phyloP scores from a whole-genome alignment of 1,140 invertebrate species.

The Acarapis woodi region DNA sequence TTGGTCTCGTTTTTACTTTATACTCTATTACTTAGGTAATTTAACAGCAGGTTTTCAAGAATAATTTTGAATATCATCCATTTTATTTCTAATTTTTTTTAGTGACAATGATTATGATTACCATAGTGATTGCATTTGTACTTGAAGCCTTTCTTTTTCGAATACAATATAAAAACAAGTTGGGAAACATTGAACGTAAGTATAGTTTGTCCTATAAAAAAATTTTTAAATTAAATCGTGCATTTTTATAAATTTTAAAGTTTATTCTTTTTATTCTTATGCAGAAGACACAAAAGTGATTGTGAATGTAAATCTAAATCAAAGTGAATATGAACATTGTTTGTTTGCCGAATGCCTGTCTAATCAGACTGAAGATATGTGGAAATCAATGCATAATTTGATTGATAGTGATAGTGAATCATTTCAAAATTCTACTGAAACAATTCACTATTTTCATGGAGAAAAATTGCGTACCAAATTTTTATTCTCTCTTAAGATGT shows the following conservation, averaged over 20 bases:
- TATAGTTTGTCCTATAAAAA: conserved; percentile 7
- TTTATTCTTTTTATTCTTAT: conserved; percentile 3
- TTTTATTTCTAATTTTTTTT: too few relatives aligned
- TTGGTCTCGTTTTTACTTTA: conserved; percentile 41
- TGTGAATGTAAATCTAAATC: neutral
- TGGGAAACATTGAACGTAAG: conserved; percentile 46
- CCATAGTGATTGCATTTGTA: conserved; percentile 64
- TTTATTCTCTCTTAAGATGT: conserved; percentile 20
- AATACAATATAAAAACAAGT: conserved; percentile 53
- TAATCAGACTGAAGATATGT: too few relatives aligned
- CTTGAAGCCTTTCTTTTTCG: conserved; percentile 63
- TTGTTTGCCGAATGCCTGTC: neutral
- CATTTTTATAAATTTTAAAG: too few relatives aligned
- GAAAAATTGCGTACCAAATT: conserved; percentile 17
- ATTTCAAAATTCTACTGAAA: neutral
- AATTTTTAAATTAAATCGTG: neutral
- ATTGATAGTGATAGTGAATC: neutral
- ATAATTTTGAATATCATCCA: too few relatives aligned
- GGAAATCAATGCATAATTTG: too few relatives aligned
- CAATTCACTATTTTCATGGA: conserved; percentile 13
- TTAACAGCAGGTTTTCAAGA: too few relatives aligned
- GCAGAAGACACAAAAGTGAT: conserved; percentile 1
- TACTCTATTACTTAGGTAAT: too few relatives aligned
- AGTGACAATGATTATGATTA: conserved; percentile 32
- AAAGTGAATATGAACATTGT: neutral